These are phyloP conservation scores for Prochilodus magdalenae DNA, from an alignment of 2,113 vertebrate species.

Conservation along the genomic window DNA sequence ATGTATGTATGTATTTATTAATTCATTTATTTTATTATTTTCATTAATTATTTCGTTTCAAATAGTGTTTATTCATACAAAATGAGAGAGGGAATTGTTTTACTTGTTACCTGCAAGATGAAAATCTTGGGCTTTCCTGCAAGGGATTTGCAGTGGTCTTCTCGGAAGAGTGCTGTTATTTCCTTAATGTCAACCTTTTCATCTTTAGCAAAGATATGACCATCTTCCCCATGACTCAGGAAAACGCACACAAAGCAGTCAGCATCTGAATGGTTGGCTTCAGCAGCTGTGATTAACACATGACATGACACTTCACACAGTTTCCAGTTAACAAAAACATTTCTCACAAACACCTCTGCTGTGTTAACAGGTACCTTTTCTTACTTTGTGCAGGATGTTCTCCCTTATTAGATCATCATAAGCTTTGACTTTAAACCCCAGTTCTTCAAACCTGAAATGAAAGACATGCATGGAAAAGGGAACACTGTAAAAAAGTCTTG, in stretches of 20 bases:
- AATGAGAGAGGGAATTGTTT: too few relatives aligned
- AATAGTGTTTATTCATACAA: too few relatives aligned
- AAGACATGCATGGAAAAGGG: neutral
- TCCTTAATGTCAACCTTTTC: slow-evolving; percentile 81
- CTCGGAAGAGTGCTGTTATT: slow-evolving; percentile 84
- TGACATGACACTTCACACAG: neutral
- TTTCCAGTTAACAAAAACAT: neutral
- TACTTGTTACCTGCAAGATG: slow-evolving; percentile 86
- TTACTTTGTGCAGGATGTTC: slow-evolving; percentile 74
- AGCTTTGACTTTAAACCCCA: slow-evolving; percentile 85
- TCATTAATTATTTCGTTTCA: too few relatives aligned
- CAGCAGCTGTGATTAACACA: slow-evolving; percentile 73
- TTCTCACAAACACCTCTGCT: neutral
- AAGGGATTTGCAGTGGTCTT: slow-evolving; percentile 86
- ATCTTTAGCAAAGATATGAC: slow-evolving; percentile 82
- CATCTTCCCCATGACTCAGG: slow-evolving; percentile 89
- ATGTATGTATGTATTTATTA: too few relatives aligned
- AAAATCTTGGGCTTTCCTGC: slow-evolving; percentile 97
- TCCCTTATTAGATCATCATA: slow-evolving; percentile 78
- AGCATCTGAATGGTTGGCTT: slow-evolving; percentile 76
- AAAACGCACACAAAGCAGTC: slow-evolving; percentile 94
- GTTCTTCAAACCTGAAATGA: slow-evolving; percentile 73
- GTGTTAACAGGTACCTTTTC: slow-evolving; percentile 73
- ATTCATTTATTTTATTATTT: too few relatives aligned
- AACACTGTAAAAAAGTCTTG: neutral